Percentiles rank a stretch among this genome's conserved stretches.
Conservation (phyloP, 1,140 invertebrate species). For the Cyclargus thomasi region DNA sequence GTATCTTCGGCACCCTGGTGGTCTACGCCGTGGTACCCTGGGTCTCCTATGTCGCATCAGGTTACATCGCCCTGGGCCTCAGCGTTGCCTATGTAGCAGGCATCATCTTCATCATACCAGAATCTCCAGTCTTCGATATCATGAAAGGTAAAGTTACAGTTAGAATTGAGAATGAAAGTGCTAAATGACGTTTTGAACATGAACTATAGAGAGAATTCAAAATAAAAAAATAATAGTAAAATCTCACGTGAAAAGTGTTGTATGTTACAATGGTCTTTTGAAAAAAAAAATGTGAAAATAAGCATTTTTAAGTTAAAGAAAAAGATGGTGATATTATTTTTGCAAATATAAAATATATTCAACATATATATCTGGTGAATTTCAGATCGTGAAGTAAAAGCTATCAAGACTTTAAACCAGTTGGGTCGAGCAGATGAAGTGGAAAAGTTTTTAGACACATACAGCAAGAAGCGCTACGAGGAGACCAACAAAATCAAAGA, state of each 20-base stretch:
- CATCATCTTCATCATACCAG: slow-evolving; percentile 38
- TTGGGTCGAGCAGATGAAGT: slow-evolving; percentile 38
- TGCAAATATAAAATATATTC: no score
- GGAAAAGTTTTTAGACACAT: slow-evolving; percentile 37
- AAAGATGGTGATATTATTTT: no score
- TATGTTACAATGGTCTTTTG: no score
- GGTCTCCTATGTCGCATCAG: slow-evolving; percentile 37
- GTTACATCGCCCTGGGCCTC: slow-evolving; percentile 40
- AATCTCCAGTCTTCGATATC: slow-evolving; percentile 43
- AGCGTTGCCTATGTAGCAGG: slow-evolving; percentile 31
- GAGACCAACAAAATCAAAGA: slow-evolving; percentile 33
- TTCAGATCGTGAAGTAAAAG: slow-evolving; percentile 38
- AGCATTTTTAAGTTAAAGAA: no score
- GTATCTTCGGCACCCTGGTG: slow-evolving; percentile 43
- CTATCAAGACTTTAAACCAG: slow-evolving; percentile 36
- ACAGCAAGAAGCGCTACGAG: slow-evolving; percentile 26
- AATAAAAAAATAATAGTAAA: no score
- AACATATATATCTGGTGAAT: not conserved
- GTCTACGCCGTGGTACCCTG: slow-evolving; percentile 40
- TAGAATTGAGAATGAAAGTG: no score
- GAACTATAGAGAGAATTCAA: no score
- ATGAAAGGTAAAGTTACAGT: slow-evolving; percentile 44
- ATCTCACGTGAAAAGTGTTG: no score
- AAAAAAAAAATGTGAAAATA: no score
- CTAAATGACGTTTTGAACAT: no score